Conservation (phyloP, 2,113 vertebrate species). For the Apodemus sylvaticus region DNA sequence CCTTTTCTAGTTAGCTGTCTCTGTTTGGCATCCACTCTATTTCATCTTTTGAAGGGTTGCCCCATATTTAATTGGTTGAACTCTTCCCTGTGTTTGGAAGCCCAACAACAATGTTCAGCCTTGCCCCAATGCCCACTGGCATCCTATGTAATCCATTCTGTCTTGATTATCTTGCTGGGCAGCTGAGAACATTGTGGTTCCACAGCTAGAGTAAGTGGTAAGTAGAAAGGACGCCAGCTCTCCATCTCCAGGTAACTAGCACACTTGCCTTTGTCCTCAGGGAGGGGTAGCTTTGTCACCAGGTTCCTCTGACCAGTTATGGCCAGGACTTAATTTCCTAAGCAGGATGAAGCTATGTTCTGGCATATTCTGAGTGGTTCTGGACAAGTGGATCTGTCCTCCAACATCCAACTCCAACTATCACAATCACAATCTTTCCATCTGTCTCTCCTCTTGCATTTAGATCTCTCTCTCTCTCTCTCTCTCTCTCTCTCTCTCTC, state of each 20-base stretch:
- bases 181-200: not conserved
- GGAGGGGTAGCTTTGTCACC: not conserved
- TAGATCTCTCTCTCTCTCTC: too few relatives aligned
- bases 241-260: not conserved
- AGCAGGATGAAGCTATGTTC: not conserved
- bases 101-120: fast-evolving
- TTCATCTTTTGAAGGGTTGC: not conserved
- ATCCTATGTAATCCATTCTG: not conserved
- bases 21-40: not conserved
- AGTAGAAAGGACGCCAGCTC: not conserved
- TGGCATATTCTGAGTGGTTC: not conserved
- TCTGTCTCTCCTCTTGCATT: too few relatives aligned
- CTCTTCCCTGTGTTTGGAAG: not conserved
- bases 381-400: not conserved
- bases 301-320: not conserved
- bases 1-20: not conserved
- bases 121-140: not conserved
- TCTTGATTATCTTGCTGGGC: not conserved
- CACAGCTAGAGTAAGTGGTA: not conserved
- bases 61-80: not conserved
- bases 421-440: not conserved
- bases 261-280: not conserved
- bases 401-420: too few relatives aligned
- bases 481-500: not conserved
- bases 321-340: not conserved